Conservation (phyloP, 2,113 vertebrate species). For the Ptilonorhynchus violaceus region DNA sequence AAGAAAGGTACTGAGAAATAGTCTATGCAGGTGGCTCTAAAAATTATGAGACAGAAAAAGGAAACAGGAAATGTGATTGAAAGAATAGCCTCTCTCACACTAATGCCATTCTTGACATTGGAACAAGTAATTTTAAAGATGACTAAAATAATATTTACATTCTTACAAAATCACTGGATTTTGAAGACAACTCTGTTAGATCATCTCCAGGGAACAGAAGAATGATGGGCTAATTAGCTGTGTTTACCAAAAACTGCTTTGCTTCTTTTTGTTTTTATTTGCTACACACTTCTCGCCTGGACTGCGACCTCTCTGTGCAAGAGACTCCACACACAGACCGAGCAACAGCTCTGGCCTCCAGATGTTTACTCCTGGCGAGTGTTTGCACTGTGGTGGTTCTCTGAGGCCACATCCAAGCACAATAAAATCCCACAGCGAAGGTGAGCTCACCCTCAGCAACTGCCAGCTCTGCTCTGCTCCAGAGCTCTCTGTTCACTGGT, state of each 20-base stretch:
- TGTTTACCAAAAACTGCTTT: background rate
- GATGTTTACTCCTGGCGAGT: background rate
- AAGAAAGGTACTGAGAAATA: background rate
- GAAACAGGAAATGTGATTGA: background rate
- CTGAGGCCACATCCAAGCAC: background rate
- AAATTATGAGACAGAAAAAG: background rate
- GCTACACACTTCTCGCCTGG: background rate
- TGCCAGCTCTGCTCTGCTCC: background rate
- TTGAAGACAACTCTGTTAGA: background rate
- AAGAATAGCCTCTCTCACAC: background rate
- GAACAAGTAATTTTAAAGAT: conserved; percentile 35
- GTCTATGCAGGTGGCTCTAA: background rate
- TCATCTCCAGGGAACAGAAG: background rate
- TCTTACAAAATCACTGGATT: conserved; percentile 13
- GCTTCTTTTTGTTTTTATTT: conserved; percentile 16
- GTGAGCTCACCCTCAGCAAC: conserved; percentile 2
- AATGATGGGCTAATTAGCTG: background rate
- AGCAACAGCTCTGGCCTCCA: conserved; percentile 18
- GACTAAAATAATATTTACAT: conserved; percentile 44
- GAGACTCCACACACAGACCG: background rate
- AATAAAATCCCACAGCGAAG: background rate
- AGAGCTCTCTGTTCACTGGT: background rate
- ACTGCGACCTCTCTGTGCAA: background rate
- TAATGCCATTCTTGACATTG: conserved; percentile 36
- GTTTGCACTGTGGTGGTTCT: background rate